These are phyloP conservation scores for Pterocles gutturalis DNA, from an alignment of 2,113 vertebrate species.

Conservation along the genomic window DNA sequence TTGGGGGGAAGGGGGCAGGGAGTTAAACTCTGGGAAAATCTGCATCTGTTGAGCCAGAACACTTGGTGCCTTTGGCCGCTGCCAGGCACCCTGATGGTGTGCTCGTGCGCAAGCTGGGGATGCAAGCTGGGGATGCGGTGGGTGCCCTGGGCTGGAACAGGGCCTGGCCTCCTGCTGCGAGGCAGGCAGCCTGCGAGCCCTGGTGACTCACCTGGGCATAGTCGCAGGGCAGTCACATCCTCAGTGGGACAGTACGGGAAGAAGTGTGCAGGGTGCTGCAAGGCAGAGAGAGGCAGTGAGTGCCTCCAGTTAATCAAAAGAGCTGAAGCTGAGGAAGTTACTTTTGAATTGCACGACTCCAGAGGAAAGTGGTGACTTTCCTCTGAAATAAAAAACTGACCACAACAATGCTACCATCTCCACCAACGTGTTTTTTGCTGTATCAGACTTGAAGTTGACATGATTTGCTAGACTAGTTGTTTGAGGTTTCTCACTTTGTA, in stretches of 20 bases:
- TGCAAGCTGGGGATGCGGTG: neutral
- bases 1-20: no score
- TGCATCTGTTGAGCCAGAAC: constrained; percentile 14
- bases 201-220: fast-evolving
- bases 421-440: neutral
- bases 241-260: fast-evolving
- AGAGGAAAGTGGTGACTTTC: neutral
- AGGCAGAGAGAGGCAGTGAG: neutral
- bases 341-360: fast-evolving
- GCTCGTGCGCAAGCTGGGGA: fast-evolving
- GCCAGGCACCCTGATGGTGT: neutral
- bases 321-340: neutral
- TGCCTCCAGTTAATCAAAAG: neutral
- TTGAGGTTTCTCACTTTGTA: neutral
- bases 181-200: neutral
- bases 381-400: neutral
- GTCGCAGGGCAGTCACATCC: neutral
- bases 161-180: neutral
- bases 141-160: neutral
- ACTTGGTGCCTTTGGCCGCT: neutral
- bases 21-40: neutral
- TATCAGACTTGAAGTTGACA: neutral
- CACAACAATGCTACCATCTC: neutral
- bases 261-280: neutral
- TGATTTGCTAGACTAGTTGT: neutral